Conservation (phyloP, 2,113 vertebrate species). For the Takifugu bimaculatus region DNA sequence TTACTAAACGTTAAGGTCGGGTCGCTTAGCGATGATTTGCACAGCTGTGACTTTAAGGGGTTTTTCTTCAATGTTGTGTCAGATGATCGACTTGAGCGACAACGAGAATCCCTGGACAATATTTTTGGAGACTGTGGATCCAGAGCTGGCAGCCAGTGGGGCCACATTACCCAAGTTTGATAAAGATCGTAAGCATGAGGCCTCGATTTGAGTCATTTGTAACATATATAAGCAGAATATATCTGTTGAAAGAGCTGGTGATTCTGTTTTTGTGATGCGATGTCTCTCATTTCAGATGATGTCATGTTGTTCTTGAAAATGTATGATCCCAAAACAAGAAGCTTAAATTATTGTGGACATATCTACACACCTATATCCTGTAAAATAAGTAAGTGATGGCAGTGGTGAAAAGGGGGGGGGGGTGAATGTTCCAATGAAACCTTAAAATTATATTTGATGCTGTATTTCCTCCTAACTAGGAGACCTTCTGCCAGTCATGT, state of each 20-base stretch:
- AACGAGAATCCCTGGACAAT: constrained; percentile 99
- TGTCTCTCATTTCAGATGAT: constrained; percentile 78
- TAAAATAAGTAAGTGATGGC: constrained; percentile 93
- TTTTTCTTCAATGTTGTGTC: constrained; percentile 1
- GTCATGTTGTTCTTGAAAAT: constrained; percentile 99
- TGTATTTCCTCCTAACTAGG: constrained; percentile 70
- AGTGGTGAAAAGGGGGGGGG: not conserved
- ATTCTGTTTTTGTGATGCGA: too few species aligned
- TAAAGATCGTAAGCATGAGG: constrained; percentile 90
- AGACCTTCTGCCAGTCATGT: constrained; percentile 98
- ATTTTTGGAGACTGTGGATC: constrained; percentile 98
- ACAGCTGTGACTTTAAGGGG: not conserved
- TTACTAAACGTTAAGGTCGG: too few species aligned
- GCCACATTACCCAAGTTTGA: constrained; percentile 98
- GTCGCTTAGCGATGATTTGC: too few species aligned
- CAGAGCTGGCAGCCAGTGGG: constrained; percentile 95
- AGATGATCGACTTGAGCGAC: constrained; percentile 99
- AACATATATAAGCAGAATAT: too few species aligned
- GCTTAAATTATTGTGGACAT: constrained; percentile 99
- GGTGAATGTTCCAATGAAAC: too few species aligned
- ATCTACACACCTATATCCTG: constrained; percentile 99
- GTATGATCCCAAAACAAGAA: constrained; percentile 98
- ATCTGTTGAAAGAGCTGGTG: too few species aligned
- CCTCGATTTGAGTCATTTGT: too few species aligned
- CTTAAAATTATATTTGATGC: not conserved